phyloP scores from a whole-genome alignment of 2,888 invertebrate species.

The Portevinia maculata region DNA sequence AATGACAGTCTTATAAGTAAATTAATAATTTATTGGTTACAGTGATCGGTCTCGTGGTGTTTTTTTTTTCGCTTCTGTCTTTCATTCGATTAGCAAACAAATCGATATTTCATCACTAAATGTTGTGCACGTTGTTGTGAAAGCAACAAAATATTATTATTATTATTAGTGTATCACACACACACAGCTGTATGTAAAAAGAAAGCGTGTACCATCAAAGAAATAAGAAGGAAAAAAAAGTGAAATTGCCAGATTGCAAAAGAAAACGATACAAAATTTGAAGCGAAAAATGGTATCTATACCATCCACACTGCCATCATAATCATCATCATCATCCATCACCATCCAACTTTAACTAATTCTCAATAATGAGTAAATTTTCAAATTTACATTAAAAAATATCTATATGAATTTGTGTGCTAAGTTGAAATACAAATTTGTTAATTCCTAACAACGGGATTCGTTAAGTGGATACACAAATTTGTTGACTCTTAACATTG shows the following conservation, averaged over 20 bases:
- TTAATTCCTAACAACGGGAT: constrained; percentile 23
- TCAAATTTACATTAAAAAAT: constrained; percentile 3
- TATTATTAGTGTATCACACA: constrained; percentile 58
- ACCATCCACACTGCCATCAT: constrained; percentile 35
- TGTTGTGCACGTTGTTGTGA: constrained; percentile 66
- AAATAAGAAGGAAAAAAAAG: constrained; percentile 75
- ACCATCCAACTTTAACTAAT: constrained; percentile 19
- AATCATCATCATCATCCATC: background rate
- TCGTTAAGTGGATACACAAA: constrained; percentile 61
- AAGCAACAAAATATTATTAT: constrained; percentile 63
- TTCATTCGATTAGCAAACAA: constrained; percentile 39
- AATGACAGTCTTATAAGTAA: constrained; percentile 45
- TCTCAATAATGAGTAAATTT: constrained; percentile 28
- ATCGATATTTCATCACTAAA: constrained; percentile 50
- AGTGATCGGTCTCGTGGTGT: constrained; percentile 10
- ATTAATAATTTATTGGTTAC: constrained; percentile 52
- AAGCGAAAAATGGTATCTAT: constrained; percentile 26
- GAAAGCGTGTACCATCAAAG: constrained; percentile 62
- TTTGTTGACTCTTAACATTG: constrained; percentile 61
- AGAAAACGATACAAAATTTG: constrained; percentile 55
- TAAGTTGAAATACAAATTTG: constrained; percentile 17
- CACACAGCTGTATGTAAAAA: constrained; percentile 44
- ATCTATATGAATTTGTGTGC: background rate
- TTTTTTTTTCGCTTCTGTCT: constrained; percentile 30
- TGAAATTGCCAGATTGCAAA: constrained; percentile 71